Percentiles rank a stretch among this genome's conserved stretches.
phyloP scores from a whole-genome alignment of 2,113 vertebrate genomes.

The Panthera leo region DNA sequence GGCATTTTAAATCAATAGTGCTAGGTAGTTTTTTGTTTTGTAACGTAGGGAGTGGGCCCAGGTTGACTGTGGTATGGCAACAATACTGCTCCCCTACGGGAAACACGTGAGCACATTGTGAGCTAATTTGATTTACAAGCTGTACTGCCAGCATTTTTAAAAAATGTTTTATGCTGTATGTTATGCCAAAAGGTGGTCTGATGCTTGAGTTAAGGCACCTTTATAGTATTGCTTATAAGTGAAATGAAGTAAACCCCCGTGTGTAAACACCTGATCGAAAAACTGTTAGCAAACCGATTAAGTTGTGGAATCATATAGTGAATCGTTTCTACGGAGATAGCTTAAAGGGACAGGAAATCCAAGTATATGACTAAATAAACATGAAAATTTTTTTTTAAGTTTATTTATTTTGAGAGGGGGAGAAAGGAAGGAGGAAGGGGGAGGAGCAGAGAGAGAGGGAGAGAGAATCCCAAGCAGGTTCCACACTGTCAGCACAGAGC shows the following conservation, averaged over 20 bases:
- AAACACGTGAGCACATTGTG: slow-evolving; percentile 28
- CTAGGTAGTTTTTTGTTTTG: slow-evolving; percentile 21
- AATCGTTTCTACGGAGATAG: slow-evolving; percentile 72
- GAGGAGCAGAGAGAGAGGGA: no score
- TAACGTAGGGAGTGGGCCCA: slow-evolving; percentile 13
- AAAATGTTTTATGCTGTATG: slow-evolving; percentile 60
- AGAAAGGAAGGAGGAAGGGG: no score
- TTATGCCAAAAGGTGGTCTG: slow-evolving; percentile 48
- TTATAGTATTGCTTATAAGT: slow-evolving; percentile 43
- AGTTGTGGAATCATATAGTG: slow-evolving; percentile 73
- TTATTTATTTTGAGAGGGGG: no score
- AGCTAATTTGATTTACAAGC: neutral
- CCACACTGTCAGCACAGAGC: no score
- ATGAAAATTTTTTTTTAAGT: no score
- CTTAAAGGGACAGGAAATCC: slow-evolving; percentile 67
- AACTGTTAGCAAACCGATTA: slow-evolving; percentile 66
- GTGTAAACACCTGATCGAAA: slow-evolving; percentile 63
- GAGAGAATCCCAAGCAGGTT: no score
- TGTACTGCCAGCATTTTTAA: neutral
- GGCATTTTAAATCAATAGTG: slow-evolving; percentile 26
- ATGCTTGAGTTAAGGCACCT: neutral
- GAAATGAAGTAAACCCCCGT: slow-evolving; percentile 62
- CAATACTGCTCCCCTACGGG: slow-evolving; percentile 65
- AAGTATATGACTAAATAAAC: slow-evolving; percentile 68
- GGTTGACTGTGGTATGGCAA: neutral